Evolutionary conservation across 2,888 invertebrate genomes (phyloP).

Genomic region (Electrophaes corylata): DNA sequence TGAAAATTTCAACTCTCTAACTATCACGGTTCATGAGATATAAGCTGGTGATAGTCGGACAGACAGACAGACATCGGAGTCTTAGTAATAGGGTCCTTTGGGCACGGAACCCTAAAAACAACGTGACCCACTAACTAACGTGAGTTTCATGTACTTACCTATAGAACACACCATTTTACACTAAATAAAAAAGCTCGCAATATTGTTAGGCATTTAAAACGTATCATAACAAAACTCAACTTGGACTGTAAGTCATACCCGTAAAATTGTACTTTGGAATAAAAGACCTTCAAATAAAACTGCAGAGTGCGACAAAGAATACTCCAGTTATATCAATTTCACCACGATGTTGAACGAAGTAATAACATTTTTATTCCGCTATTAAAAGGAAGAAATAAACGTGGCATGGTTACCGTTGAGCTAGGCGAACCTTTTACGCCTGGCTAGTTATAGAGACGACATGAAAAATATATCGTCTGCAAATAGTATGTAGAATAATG

Average conservation of each 20-base stretch:
- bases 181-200: too few relatives aligned
- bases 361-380: slow-evolving; percentile 66
- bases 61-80: too few relatives aligned
- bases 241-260: slow-evolving; percentile 34
- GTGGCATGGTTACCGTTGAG: slow-evolving; percentile 31
- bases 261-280: slow-evolving; percentile 44
- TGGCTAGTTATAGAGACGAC: neutral
- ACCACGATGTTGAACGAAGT: slow-evolving; percentile 62
- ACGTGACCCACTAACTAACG: too few relatives aligned
- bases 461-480: neutral
- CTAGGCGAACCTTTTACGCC: neutral
- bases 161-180: too few relatives aligned
- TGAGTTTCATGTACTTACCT: too few relatives aligned
- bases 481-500: neutral
- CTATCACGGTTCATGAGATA: too few relatives aligned
- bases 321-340: slow-evolving; percentile 62
- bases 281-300: slow-evolving; percentile 53
- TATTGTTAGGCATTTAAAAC: too few relatives aligned
- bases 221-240: slow-evolving; percentile 24
- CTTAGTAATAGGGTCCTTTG: too few relatives aligned
- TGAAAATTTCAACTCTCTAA: too few relatives aligned
- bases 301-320: slow-evolving; percentile 58
- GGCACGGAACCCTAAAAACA: too few relatives aligned
- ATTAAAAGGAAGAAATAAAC: slow-evolving; percentile 56
- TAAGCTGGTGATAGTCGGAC: too few relatives aligned